Evolutionary conservation across 2,797 vertebrate genomes (phyloP), one percentile per base, ranked within the genome.

Genomic region (Sphaeramia orbicularis): DNA sequence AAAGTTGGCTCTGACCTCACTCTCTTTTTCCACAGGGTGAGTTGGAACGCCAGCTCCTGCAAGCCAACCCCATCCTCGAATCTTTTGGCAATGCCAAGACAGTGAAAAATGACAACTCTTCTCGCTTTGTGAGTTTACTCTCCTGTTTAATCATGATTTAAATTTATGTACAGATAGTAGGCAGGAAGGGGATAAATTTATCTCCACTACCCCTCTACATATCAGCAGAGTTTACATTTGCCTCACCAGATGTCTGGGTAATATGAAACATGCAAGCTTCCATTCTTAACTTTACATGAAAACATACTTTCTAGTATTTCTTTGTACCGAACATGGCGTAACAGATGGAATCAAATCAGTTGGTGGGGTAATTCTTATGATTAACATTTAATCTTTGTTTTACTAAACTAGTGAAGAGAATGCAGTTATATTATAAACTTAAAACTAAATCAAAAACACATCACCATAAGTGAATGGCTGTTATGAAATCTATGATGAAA

Each of bases 31-130:
- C 62, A 93, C 80, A 99, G 98, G 98, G 98, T 10, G 98, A 99
- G 92, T 84, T 99, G 92, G 98, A 99, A 78, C 95, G 96, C 45
- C 98, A 99, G 85, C 97, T 99, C 72, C 94, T 99, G 47, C 98
- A 99, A 90, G 98, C 98, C 43, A 99, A 99, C 89, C 98, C 98
- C 70, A 99, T 99, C 79, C 92, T 99, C 32, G 98, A 99, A 77
- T 98, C 98, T 10, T 99, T 99, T 18, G 98, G 98, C 71, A 99
- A 99, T 4, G 98, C 97, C 61, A 99, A 99, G 94, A 99, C 98
- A 0, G 98, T 99, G 93, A 99, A 99, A 83, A 99, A 99, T 7
- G 98, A 99, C 93, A 99, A 99, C 91, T 99, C 98, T 0, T 99
- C 98, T 69, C 96, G 98, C 80, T 99, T 99, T 68, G 98, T 99